Base-by-base conservation (phyloP, 2,797 vertebrate genomes). In the Channallabes apus region DNA sequence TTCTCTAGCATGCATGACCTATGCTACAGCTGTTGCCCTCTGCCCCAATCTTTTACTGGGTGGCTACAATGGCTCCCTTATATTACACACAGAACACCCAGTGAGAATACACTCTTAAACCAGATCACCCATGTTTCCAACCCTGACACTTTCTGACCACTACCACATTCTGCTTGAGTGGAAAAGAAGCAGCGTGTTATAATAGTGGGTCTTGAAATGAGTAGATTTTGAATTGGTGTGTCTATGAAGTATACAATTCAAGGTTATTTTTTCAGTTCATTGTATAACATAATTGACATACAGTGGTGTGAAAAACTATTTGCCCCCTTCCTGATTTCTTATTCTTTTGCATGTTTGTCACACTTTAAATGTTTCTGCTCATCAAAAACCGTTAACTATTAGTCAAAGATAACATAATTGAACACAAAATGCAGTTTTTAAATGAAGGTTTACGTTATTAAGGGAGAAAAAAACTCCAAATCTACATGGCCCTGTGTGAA, bases 51-150 rank as follows among this genome's bases (percentile, higher is more conserved):
- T 87, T 77, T 87, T 85, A 81, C 83, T 87, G 59, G 76, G 69
- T 77, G 86, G 88, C 82, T 65, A 89, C 85, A 89, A 88, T 88
- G 83, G 82, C 75, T 87, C 72, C 86, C 79, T 88, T 87, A 86
- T 89, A 77, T 87, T 83, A 82, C 58, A 79, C 51, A 62, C 27
- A 64, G 83, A 84, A 88, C 87, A 87, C 85, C 84, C 88, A 89
- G 82, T 77, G 87, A 83, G 86, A 84, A 75, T 65, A 20, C 24
- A 79, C 67, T 84, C 32, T 24, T 67, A 76, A 80, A 82, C 12
- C 76, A 82, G 65, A 81, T 86, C 61, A 78, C 32, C 84, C 77
- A 58, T 78, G 62, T 67, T 80, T 73, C 82, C 78, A 89, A 82
- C 83, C 59, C 61, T 84, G 64, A 68, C 85, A 69, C 82, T 51